A percentile compares a stretch with the other conserved stretches of the same genome.
Evolutionary conservation across 2,113 vertebrate genomes (phyloP).

Genomic region (Nesogale talazaci): DNA sequence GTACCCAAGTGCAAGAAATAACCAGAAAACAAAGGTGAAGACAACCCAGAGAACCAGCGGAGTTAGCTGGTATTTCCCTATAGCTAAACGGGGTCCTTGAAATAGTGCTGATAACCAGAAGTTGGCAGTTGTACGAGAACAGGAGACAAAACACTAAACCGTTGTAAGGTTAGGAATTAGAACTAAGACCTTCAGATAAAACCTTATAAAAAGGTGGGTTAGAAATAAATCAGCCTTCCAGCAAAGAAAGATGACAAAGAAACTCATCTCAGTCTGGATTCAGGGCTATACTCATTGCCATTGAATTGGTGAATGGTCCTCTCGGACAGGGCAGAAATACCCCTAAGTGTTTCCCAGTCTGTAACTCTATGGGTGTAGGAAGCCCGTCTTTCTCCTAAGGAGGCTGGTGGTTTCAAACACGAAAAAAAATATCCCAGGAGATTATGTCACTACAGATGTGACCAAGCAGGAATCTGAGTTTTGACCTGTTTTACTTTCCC

Average conservation of each 20-base stretch:
- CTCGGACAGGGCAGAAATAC: too few relatives aligned
- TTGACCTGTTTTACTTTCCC: slow-evolving; percentile 2
- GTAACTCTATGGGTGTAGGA: too few relatives aligned
- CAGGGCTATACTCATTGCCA: not conserved
- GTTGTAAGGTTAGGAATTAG: not conserved
- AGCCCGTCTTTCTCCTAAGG: too few relatives aligned
- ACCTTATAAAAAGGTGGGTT: not conserved
- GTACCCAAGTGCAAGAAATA: too few relatives aligned
- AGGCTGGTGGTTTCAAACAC: too few relatives aligned
- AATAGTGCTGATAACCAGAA: not conserved
- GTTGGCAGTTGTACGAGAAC: not conserved
- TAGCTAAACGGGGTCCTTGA: not conserved
- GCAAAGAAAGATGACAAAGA: not conserved
- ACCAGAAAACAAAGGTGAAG: not conserved
- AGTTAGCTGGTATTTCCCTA: not conserved
- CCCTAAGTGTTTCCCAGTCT: too few relatives aligned
- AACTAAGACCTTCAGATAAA: slow-evolving; percentile 12
- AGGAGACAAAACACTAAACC: not conserved
- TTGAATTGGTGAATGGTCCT: too few relatives aligned
- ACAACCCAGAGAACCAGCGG: not conserved
- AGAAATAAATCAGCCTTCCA: not conserved
- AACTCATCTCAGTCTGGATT: not conserved
- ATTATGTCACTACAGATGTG: not conserved
- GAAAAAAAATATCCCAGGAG: not conserved
- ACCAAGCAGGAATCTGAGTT: not conserved